Conservation (phyloP, 2,888 invertebrate species). For the Parthenolecanium corni region DNA sequence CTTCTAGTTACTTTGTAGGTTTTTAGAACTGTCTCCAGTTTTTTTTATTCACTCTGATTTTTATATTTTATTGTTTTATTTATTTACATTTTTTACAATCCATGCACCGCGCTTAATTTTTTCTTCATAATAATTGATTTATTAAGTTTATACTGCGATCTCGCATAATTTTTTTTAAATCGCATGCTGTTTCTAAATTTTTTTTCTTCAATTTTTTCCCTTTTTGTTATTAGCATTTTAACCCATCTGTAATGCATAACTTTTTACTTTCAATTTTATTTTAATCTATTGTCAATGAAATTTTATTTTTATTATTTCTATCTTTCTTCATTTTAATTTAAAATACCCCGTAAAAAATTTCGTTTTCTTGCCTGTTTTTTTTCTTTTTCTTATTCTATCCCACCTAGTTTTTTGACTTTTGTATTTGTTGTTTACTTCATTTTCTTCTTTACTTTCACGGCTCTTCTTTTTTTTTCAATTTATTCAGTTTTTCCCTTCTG, state of each 20-base stretch:
- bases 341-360: not conserved
- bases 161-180: conserved; percentile 20
- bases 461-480: not conserved
- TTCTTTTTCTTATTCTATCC: not conserved
- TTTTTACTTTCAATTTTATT: conserved; percentile 12
- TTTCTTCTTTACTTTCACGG: not conserved
- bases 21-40: not conserved
- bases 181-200: conserved; percentile 26
- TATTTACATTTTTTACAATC: conserved; percentile 7
- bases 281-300: conserved; percentile 1
- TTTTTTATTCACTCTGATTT: not conserved
- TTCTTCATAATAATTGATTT: conserved; percentile 14
- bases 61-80: not conserved
- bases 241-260: conserved; percentile 15
- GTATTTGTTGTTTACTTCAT: not conserved
- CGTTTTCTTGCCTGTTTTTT: not conserved
- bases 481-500: not conserved
- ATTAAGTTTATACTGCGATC: conserved; percentile 11
- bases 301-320: conserved; percentile 9
- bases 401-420: not conserved
- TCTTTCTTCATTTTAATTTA: conserved; percentile 4
- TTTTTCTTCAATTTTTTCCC: conserved; percentile 9
- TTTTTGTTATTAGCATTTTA: conserved; percentile 16
- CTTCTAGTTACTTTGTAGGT: not conserved
- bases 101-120: conserved; percentile 26